phyloP scores from a whole-genome alignment of 2,888 invertebrate genomes.

The Sarcophaga rosellei region DNA sequence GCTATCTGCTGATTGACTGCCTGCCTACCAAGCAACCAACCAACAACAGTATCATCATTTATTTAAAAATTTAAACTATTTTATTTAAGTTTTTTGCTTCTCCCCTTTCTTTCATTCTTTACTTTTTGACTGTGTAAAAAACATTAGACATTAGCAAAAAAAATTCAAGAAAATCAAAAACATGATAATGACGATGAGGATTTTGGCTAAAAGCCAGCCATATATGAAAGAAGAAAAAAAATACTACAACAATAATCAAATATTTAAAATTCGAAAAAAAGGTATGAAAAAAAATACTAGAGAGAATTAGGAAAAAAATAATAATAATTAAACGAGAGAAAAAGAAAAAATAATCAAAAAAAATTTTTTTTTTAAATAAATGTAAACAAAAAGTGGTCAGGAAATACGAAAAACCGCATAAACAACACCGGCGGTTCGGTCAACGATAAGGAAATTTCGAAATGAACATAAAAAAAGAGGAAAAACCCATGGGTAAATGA shows the following conservation, averaged over 20 bases:
- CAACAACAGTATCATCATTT: neutral
- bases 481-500: neutral
- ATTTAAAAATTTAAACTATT: neutral
- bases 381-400: constrained; percentile 67
- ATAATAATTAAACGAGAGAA: neutral
- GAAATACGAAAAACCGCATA: constrained; percentile 30
- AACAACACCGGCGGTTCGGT: constrained; percentile 38
- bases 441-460: neutral
- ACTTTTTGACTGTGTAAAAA: neutral
- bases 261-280: constrained; percentile 37
- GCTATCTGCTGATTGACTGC: neutral
- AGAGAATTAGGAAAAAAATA: neutral
- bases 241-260: constrained; percentile 44
- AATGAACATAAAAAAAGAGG: neutral
- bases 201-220: constrained; percentile 62
- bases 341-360: constrained; percentile 17
- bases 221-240: constrained; percentile 1
- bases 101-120: no score
- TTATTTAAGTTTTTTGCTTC: neutral
- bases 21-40: neutral
- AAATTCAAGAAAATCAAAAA: neutral
- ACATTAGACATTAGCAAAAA: constrained; percentile 14
- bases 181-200: neutral
- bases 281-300: neutral
- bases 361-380: constrained; percentile 42